Evolutionary conservation across 2,888 invertebrate genomes (phyloP), one percentile per base, ranked within the genome.

Genomic region (Lycocerus yunnanus): DNA sequence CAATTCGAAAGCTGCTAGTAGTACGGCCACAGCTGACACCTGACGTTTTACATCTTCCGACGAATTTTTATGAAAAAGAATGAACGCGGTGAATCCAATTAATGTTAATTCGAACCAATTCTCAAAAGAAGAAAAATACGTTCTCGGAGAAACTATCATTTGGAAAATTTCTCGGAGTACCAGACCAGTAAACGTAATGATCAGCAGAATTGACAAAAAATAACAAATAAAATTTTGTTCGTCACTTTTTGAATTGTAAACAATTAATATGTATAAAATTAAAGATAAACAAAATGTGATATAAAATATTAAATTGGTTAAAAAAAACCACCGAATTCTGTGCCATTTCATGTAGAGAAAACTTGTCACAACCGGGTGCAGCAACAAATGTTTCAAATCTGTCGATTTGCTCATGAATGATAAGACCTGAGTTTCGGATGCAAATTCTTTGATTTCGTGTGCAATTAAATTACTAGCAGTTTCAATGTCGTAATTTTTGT

Each of bases 331-430:
- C 72, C 93, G 91, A 77, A 95, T 92, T 75, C 92, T 89, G 84
- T 93, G 92, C 95, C 95, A 95, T 85, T 95, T 95, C 74, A 95
- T 88, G 81, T 93, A 93, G 4, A 95, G 86, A 81, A 95, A 95
- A 80, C 94, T 94, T 0, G 94, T 93, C 66, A 95, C 90, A 0
- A 95, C 89, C 0, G 95, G 95, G 87, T 95, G 95, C 80, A 92
- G 93, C 15, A 95, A 85, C 27, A 95, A 87, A 75, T 92, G 91
- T 16, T 91, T 90, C 73, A 94, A 87, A 75, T 93, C 92, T 77
- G 90, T 89, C 59, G 92, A 90, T 80, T 90, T 88, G 68, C 94
- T 92, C 87, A 96, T 93, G 81, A 92, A 93, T 9, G 91, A 87
- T 66, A 95, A 89, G 13, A 94, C 92, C 76, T 93, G 92, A 82